Conservation (phyloP, 2,888 invertebrate genomes). For the Perithous albicinctus region DNA sequence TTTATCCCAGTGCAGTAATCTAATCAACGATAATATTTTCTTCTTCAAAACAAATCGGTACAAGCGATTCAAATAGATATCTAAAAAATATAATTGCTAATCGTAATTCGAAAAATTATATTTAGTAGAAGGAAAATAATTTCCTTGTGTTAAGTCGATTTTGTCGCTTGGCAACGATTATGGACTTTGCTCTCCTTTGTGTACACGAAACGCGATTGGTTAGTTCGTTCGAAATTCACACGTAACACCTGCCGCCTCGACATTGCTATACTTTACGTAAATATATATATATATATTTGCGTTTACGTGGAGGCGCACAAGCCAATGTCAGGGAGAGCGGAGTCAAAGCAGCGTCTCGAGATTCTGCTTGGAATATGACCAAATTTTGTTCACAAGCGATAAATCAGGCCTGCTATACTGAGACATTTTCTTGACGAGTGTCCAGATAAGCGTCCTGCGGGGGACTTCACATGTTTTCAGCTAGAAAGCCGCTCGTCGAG, state of each 20-base stretch:
- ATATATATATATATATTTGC: neutral
- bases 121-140: constrained; percentile 44
- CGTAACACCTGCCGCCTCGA: constrained; percentile 5
- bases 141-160: constrained; percentile 37
- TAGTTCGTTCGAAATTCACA: constrained; percentile 7
- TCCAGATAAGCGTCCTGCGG: constrained; percentile 24
- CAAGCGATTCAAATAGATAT: no score
- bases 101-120: constrained; percentile 14
- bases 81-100: no score
- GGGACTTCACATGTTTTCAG: neutral
- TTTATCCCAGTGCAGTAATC: no score
- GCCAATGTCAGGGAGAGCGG: constrained; percentile 43
- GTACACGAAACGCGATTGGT: constrained; percentile 15
- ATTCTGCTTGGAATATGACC: constrained; percentile 56
- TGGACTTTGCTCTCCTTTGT: constrained; percentile 35
- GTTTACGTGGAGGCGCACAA: neutral
- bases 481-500: neutral
- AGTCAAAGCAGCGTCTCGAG: neutral
- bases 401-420: constrained; percentile 26
- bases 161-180: constrained; percentile 59
- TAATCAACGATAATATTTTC: constrained; percentile 3
- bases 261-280: neutral
- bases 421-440: constrained; percentile 42
- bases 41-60: neutral
- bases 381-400: constrained; percentile 26